Evolutionary conservation across 2,113 vertebrate species (phyloP).

Genomic region (Donacobius atricapilla): DNA sequence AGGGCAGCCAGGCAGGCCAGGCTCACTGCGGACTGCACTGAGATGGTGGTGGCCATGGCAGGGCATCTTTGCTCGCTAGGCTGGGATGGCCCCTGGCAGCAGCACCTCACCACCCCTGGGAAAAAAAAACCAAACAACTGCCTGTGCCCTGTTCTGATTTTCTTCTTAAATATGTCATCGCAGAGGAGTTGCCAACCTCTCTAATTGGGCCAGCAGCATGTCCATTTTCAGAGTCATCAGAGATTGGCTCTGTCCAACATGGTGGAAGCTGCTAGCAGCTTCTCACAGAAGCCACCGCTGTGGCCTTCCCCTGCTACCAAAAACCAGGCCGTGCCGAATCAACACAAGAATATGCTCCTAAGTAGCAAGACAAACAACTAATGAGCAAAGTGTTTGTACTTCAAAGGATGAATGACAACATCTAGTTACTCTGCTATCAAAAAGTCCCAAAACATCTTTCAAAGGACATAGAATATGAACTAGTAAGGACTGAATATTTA

Average conservation of each 20-base stretch:
- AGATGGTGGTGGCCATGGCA: fast-evolving
- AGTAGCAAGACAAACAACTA: not conserved
- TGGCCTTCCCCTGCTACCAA: not conserved
- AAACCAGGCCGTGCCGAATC: not conserved
- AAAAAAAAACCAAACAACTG: not conserved
- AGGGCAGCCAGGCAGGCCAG: not conserved
- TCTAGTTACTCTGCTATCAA: not conserved
- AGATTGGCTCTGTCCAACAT: not conserved
- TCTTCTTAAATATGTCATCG: not conserved
- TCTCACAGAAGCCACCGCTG: not conserved
- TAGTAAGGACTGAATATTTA: not conserved
- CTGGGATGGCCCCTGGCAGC: not conserved
- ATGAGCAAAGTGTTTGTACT: not conserved
- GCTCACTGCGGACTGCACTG: fast-evolving
- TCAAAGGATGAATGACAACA: not conserved
- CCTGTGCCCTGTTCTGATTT: not conserved
- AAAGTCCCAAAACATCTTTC: not conserved
- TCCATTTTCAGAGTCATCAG: not conserved
- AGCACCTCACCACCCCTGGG: too few species aligned
- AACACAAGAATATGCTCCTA: not conserved
- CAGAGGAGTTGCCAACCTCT: not conserved
- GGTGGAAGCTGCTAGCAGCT: not conserved
- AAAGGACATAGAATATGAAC: not conserved
- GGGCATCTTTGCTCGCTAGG: fast-evolving
- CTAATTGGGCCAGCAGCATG: not conserved